Evolutionary conservation across 2,113 vertebrate species (phyloP), one percentile per base, ranked within the genome.

Genomic region (Hippotragus niger): DNA sequence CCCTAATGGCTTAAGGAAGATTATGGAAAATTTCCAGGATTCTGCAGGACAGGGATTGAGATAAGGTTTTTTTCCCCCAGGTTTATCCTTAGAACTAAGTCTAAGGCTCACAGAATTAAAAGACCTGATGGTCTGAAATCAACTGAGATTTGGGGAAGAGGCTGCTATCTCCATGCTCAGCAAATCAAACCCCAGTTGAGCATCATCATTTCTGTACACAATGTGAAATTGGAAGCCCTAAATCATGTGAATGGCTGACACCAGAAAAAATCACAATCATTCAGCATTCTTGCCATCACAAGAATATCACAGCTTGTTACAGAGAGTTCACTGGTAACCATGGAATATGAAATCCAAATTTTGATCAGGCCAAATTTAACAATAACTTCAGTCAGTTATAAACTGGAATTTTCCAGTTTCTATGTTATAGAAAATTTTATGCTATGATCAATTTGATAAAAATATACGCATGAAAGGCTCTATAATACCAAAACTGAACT

Each of bases 381-480:
- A 98, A 92, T 97, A 93, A 93, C 74, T 94, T 98, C 94, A 90
- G 91, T 98, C 93, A 98, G 93, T 71, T 71, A 71, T 36, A 71
- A 71, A 71, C 67, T n/a, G n/a, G 10, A 71, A 71, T 36, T 71
- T 71, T 71, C n/a, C 67, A 71, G n/a, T 71, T 71, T 71, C 19
- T 96, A 98, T 97, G 97, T 97, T 95, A 0, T 90, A 98, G 96
- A 98, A 98, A 97, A 92, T 97, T 98, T 96, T 94, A 98, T 97
- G 96, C 96, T 98, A 95, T 90, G 91, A 90, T 96, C 97, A 97
- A 98, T 98, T 96, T 98, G 82, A 93, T 98, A 88, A 98, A 98
- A 98, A 97, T 97, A 98, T 96, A 91, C 98, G 98, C 95, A 97
- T 98, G 97, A 98, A 98, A 96, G 91, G 58, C 53, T 47, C 98